Evolutionary conservation across 1,140 invertebrate genomes (phyloP).

Genomic region (Papilio xuthus): DNA sequence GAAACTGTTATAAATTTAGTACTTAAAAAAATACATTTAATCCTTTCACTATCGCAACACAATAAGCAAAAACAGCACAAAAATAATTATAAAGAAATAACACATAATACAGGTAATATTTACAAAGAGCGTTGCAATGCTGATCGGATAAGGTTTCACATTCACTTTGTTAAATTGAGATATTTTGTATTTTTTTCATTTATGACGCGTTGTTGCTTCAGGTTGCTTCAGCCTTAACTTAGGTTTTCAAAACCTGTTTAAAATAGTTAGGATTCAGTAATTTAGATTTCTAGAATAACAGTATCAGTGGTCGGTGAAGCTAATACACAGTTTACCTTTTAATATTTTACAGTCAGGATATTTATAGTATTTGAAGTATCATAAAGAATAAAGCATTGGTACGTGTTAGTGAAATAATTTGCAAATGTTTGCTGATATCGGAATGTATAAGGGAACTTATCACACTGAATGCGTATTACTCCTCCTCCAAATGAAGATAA

Average conservation of each 20-base stretch:
- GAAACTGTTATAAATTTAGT: no score
- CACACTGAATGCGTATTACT: slow-evolving; percentile 32
- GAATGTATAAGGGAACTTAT: slow-evolving; percentile 29
- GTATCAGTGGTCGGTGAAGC: not conserved
- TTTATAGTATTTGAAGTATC: not conserved
- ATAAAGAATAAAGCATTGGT: slow-evolving; percentile 3
- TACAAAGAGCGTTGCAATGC: no score
- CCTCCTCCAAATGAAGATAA: slow-evolving; percentile 35
- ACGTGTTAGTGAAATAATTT: slow-evolving; percentile 26
- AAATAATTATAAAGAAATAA: no score
- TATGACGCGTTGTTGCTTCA: not conserved
- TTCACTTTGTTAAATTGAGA: no score
- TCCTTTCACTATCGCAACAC: no score
- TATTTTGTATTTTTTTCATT: no score
- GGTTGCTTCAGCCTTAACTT: not conserved
- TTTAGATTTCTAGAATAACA: not conserved
- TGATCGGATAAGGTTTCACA: no score
- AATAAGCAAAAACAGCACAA: no score
- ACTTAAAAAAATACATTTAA: no score
- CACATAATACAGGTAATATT: no score
- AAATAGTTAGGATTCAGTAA: not conserved
- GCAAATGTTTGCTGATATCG: slow-evolving; percentile 33
- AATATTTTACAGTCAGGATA: not conserved
- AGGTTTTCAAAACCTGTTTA: not conserved
- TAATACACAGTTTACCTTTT: not conserved